Percentiles rank a stretch among this genome's conserved stretches.
phyloP scores from a whole-genome alignment of 2,888 invertebrate genomes.

The Dinocampus coccinellae region DNA sequence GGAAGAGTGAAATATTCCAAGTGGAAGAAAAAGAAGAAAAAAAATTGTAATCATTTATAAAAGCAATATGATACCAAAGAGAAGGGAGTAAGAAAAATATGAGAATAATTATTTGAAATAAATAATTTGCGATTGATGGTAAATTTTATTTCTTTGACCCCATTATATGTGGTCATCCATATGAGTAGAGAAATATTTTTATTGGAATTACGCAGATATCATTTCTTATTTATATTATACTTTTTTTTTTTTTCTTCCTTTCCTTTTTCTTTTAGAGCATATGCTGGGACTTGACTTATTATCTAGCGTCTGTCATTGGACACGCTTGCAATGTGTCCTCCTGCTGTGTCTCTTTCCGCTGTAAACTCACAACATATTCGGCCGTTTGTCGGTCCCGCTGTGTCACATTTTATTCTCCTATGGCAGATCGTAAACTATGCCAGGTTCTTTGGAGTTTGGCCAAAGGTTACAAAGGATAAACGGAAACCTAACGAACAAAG shows the following conservation, averaged over 20 bases:
- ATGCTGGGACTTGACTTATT: slow-evolving; percentile 16
- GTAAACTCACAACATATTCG: slow-evolving; percentile 25
- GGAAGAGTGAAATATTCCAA: too few species aligned
- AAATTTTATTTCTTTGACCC: background rate
- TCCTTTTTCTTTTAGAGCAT: background rate
- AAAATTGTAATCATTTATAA: too few species aligned
- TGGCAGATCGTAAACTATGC: slow-evolving; percentile 40
- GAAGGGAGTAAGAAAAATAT: too few species aligned
- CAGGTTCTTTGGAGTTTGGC: slow-evolving; percentile 44
- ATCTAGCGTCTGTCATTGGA: slow-evolving; percentile 11
- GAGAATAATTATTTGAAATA: too few species aligned
- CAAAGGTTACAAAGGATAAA: slow-evolving; percentile 39
- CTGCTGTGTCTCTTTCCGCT: background rate
- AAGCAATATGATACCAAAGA: too few species aligned
- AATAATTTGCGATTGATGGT: background rate
- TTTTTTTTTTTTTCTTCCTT: background rate
- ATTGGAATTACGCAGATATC: background rate
- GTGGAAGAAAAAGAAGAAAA: too few species aligned
- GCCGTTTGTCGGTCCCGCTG: slow-evolving; percentile 34
- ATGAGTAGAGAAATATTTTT: background rate
- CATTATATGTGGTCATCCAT: background rate
- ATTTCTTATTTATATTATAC: too few species aligned
- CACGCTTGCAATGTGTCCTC: background rate
- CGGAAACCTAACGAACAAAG: slow-evolving; percentile 40
- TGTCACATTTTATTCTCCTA: slow-evolving; percentile 39